phyloP scores from a whole-genome alignment of 2,888 invertebrate genomes.

The Lepidochrysops patricia region DNA sequence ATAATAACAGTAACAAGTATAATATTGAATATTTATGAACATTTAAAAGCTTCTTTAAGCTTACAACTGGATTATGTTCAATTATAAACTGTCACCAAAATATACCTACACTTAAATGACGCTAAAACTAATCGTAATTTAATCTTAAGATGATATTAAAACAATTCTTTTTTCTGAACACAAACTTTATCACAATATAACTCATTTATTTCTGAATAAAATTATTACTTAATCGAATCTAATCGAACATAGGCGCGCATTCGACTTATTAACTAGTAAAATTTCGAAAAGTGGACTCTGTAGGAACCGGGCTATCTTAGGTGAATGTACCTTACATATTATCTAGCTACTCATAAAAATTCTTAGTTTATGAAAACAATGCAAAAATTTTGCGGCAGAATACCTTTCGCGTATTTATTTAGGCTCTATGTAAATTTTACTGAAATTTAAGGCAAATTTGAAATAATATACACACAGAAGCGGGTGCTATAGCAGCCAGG shows the following conservation, averaged over 20 bases:
- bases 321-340: not conserved
- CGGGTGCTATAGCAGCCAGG: not conserved
- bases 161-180: too few relatives aligned
- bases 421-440: conserved; percentile 7
- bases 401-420: conserved; percentile 1
- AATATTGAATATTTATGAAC: not conserved
- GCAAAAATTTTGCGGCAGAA: conserved; percentile 1
- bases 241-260: too few relatives aligned
- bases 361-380: not conserved
- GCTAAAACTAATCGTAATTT: not conserved
- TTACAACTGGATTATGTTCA: too few relatives aligned
- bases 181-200: too few relatives aligned
- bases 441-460: conserved; percentile 8
- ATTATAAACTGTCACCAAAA: not conserved
- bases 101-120: not conserved
- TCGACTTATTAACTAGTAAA: too few relatives aligned
- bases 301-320: too few relatives aligned
- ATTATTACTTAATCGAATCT: too few relatives aligned
- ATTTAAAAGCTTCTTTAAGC: too few relatives aligned
- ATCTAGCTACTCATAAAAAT: not conserved
- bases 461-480: not conserved
- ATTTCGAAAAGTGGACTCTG: too few relatives aligned
- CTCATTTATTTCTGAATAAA: too few relatives aligned
- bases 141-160: too few relatives aligned
- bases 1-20: too few relatives aligned